phyloP scores from a whole-genome alignment of 2,888 invertebrate genomes.

The Drosophila pseudotakahashii region DNA sequence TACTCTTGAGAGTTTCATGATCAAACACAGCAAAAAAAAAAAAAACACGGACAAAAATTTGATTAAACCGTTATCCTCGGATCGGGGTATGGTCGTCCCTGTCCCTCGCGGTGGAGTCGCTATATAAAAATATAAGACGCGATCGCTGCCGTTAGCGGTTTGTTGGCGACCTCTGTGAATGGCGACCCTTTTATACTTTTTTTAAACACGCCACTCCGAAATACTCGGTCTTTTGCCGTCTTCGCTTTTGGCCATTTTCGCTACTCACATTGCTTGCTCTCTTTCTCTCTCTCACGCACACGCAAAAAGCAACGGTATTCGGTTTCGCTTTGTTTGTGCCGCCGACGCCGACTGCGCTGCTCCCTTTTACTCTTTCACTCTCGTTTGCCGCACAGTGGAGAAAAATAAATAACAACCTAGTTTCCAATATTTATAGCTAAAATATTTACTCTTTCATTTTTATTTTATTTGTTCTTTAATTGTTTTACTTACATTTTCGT shows the following conservation, averaged over 20 bases:
- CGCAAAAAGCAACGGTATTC: constrained; percentile 14
- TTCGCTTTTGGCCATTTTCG: constrained; percentile 2
- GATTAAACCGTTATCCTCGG: constrained; percentile 46
- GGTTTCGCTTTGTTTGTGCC: constrained; percentile 6
- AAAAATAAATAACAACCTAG: neutral
- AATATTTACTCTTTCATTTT: too few species aligned
- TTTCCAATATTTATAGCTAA: neutral
- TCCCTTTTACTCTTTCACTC: constrained; percentile 12
- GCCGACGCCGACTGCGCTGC: constrained; percentile 10
- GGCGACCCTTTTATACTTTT: constrained; percentile 75
- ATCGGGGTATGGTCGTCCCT: constrained; percentile 4
- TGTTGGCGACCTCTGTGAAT: constrained; percentile 65
- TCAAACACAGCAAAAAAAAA: constrained; percentile 20
- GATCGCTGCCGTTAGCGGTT: constrained; percentile 50
- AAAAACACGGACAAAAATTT: constrained; percentile 38
- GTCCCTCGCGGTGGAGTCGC: constrained; percentile 14
- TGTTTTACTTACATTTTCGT: too few species aligned
- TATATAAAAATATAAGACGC: constrained; percentile 51
- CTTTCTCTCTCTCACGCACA: constrained; percentile 11
- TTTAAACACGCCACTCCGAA: constrained; percentile 26
- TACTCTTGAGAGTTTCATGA: constrained; percentile 59
- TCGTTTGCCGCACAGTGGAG: constrained; percentile 6
- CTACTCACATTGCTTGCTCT: constrained; percentile 2
- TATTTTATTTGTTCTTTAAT: too few species aligned
- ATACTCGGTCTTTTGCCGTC: constrained; percentile 18